Evolutionary conservation across 2,113 vertebrate genomes (phyloP), one percentile per base, ranked within the genome.

Genomic region (Saguinus midas): DNA sequence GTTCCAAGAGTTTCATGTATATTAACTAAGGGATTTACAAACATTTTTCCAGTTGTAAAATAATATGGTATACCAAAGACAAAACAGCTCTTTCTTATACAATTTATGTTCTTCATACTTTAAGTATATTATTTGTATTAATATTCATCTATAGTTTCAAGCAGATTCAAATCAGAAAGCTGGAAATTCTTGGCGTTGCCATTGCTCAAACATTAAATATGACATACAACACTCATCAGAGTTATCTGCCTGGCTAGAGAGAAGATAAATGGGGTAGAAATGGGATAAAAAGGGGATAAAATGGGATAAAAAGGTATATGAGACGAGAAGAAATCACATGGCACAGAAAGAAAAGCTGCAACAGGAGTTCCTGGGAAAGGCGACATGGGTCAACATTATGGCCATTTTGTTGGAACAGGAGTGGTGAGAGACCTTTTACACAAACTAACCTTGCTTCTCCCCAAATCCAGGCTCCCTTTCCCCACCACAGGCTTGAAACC

Each of bases 141-240:
- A 93, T 45, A 58, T 37, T 72, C n/a, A 64, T 37, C 80, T 52
- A 72, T 25, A 55, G 21, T 50, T 91, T 96, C 73, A 82, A 91
- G 45, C 13, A 43, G n/a, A 92, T 82, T 86, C 11, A 27, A 89
- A 61, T 4, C 10, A 29, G 85, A 95, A 52, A 29, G 18, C 72
- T 95, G 88, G 84, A 84, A 78, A 48, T 88, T 23, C 52, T 83
- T 43, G 91, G 32, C n/a, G 72, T 23, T 86, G 18, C 35, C n/a
- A 78, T 23, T 86, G 18, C 37, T 32, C 21, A 80, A 88, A 40
- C 2, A 86, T 75, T 6, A 91, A 66, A 80, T 12, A 21, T 40
- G 35, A 57, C 11, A 27, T 25, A 78, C 6, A 50, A 81, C 17
- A 40, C 14, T 8, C 21, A 25, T 66, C 14, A 52, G 57, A 94